These are phyloP conservation scores for Aproaerema taeniolella DNA, from an alignment of 2,888 invertebrate species.

Conservation along the genomic window DNA sequence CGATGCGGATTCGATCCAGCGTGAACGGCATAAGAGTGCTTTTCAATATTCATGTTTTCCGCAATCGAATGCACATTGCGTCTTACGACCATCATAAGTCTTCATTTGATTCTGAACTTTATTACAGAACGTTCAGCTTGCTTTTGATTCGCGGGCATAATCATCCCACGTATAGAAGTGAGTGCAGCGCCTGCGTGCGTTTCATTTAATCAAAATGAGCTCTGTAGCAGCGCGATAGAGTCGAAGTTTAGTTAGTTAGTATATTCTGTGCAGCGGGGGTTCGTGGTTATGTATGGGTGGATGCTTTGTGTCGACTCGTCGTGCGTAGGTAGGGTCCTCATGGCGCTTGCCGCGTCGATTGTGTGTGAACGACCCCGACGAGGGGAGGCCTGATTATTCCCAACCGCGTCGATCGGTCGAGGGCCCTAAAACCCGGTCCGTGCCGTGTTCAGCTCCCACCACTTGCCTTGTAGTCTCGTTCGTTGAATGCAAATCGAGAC, in stretches of 20 bases:
- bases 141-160: slow-evolving; percentile 33
- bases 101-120: slow-evolving; percentile 48
- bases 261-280: slow-evolving; percentile 44
- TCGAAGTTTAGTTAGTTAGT: slow-evolving; percentile 23
- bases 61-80: slow-evolving; percentile 64
- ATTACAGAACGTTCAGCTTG: slow-evolving; percentile 38
- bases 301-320: slow-evolving; percentile 58
- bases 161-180: slow-evolving; percentile 37
- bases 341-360: slow-evolving; percentile 54
- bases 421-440: slow-evolving; percentile 57
- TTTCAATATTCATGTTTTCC: slow-evolving; percentile 63
- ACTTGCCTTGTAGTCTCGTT: slow-evolving; percentile 23
- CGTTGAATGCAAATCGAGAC: slow-evolving; percentile 55
- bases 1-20: slow-evolving; percentile 54
- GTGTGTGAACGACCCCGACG: slow-evolving; percentile 73
- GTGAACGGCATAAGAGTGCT: slow-evolving; percentile 58
- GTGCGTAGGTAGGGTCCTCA: slow-evolving; percentile 64
- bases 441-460: slow-evolving; percentile 33
- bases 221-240: slow-evolving; percentile 25
- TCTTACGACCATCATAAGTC: slow-evolving; percentile 30
- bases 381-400: slow-evolving; percentile 71
- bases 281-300: slow-evolving; percentile 50
- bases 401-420: slow-evolving; percentile 61
- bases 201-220: slow-evolving; percentile 16
- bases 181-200: slow-evolving; percentile 40